phyloP scores from a whole-genome alignment of 2,113 vertebrate species.

The Eretmochelys imbricata region DNA sequence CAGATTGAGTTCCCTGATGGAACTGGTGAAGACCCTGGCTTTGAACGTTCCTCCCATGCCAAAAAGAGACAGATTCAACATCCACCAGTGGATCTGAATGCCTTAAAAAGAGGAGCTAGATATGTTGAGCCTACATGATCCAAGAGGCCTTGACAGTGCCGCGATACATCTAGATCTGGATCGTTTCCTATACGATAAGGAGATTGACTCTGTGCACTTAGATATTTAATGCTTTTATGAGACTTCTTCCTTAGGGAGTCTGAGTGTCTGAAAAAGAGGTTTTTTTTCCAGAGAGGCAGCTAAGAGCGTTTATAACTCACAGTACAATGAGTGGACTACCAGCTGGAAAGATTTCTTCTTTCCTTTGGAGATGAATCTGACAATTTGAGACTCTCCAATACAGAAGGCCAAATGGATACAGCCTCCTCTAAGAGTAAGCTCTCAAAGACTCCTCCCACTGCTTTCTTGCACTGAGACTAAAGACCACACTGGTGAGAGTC shows the following conservation, averaged over 20 bases:
- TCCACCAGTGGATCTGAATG: too few relatives aligned
- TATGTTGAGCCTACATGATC: background rate
- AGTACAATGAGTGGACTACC: background rate
- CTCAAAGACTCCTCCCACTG: background rate
- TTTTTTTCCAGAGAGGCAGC: background rate
- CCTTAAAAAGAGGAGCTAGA: background rate
- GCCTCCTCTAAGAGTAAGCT: background rate
- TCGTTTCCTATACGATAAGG: background rate
- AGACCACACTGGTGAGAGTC: background rate
- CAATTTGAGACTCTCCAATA: background rate
- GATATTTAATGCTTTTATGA: background rate
- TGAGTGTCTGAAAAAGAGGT: background rate
- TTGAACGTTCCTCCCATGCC: background rate
- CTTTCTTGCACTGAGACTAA: background rate
- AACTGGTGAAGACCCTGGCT: background rate
- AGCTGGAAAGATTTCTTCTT: background rate
- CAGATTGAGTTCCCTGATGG: background rate
- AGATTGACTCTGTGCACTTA: background rate
- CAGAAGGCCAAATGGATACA: background rate
- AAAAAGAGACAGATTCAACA: background rate
- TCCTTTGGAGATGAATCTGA: background rate
- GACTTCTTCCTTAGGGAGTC: background rate
- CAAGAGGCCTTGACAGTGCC: background rate
- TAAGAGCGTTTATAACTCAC: background rate
- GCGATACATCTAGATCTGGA: background rate